Percentiles rank a stretch among this genome's conserved stretches.
Evolutionary conservation across 2,113 vertebrate genomes (phyloP).

Genomic region (Ariopsis seemanni): DNA sequence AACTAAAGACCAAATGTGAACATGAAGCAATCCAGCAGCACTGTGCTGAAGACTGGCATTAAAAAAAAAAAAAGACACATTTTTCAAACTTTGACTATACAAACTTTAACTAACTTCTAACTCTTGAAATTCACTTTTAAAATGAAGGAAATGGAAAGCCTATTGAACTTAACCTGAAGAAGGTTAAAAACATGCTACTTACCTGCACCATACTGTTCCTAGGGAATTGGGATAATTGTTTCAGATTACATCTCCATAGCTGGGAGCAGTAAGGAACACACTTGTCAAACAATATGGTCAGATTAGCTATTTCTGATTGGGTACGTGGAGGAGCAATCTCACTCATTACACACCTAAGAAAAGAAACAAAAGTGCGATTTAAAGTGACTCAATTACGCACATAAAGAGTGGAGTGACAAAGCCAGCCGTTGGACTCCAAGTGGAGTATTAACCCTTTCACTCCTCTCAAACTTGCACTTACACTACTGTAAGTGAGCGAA

Average conservation of each 20-base stretch:
- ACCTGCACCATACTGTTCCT: slow-evolving; percentile 76
- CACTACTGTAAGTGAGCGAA: slow-evolving; percentile 17
- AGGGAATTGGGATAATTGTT: slow-evolving; percentile 76
- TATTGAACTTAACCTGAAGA: slow-evolving; percentile 71
- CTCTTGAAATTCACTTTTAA: slow-evolving; percentile 37
- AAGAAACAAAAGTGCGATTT: slow-evolving; percentile 70
- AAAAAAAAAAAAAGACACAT: slow-evolving; percentile 41
- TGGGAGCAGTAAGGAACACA: slow-evolving; percentile 73
- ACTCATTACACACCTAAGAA: slow-evolving; percentile 71
- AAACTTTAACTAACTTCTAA: slow-evolving; percentile 53
- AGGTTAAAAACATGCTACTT: slow-evolving; percentile 67
- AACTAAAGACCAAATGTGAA: neutral
- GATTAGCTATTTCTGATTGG: slow-evolving; percentile 81
- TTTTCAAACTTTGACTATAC: slow-evolving; percentile 43
- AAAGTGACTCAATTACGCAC: slow-evolving; percentile 73
- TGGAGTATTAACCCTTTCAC: slow-evolving; percentile 72
- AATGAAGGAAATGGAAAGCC: slow-evolving; percentile 62
- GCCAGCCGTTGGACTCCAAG: slow-evolving; percentile 62
- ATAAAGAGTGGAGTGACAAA: slow-evolving; percentile 67
- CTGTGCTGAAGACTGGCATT: neutral
- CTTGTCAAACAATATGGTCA: slow-evolving; percentile 78
- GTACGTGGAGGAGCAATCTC: slow-evolving; percentile 72
- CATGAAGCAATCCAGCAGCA: neutral
- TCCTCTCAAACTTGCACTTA: slow-evolving; percentile 55
- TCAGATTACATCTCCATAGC: slow-evolving; percentile 76